These are phyloP conservation scores for Clarias laeviceps DNA, from an alignment of 2,797 vertebrate species.

Conservation along the genomic window DNA sequence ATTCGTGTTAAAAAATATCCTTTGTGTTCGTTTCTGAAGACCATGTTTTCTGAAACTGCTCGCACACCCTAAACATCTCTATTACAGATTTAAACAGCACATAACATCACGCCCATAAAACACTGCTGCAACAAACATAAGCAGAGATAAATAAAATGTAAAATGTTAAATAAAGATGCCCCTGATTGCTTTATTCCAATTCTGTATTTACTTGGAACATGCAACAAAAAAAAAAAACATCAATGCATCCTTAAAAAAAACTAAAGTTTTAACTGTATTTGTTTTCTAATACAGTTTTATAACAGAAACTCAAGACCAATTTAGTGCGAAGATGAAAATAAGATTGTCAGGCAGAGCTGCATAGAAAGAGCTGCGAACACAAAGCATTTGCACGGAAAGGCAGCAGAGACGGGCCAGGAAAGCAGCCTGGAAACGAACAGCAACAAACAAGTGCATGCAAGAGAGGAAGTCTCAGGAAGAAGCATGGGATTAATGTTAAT, in stretches of 20 bases:
- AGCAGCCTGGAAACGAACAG: conserved; percentile 43
- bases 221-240: neutral
- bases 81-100: neutral
- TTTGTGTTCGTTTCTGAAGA: neutral
- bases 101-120: neutral
- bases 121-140: neutral
- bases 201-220: neutral
- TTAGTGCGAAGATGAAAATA: conserved; percentile 5
- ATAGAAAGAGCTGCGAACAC: conserved; percentile 30
- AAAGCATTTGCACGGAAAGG: conserved; percentile 18
- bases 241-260: conserved; percentile 1
- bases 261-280: neutral
- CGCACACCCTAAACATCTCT: neutral
- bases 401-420: conserved; percentile 14
- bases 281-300: neutral
- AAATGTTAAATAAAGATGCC: no score
- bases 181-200: neutral
- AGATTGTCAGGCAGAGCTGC: conserved; percentile 41
- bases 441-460: conserved; percentile 70
- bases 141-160: neutral
- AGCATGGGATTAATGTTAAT: conserved; percentile 58
- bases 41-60: no score
- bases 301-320: neutral
- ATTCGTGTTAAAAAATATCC: no score
- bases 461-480: conserved; percentile 56